Base-by-base conservation (phyloP, 2,888 invertebrate species). In the Drosophila testacea region DNA sequence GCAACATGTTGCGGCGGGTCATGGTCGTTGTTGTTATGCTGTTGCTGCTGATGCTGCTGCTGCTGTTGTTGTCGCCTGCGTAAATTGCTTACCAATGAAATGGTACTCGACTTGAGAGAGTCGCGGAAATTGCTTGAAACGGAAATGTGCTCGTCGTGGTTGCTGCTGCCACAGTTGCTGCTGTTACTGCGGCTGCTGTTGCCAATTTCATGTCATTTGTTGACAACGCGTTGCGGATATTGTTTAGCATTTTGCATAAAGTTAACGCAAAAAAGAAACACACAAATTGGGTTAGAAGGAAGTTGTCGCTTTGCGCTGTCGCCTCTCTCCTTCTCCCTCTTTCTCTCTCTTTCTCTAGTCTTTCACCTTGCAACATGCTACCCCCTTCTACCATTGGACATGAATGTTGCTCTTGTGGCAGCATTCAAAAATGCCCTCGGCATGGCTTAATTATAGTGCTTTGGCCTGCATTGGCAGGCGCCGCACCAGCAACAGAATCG, bases 371-470 rank as follows among this genome's bases (percentile, higher is more conserved):
- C 32, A 6, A 32, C 0, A 6, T 28, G 4, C n/a, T 22, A 3
- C 34, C 13, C 42, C 1, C 22, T 22, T 9, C 22, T 22, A 22
- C 22, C 22, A 22, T 16, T 38, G 47, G 41, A 10, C 51, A 34
- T 9, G 61, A 62, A 41, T 46, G 66, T 51, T 60, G 70, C 67
- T 77, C 63, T 65, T 62, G 69, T 77, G 69, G 71, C 69, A 67
- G 64, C 77, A 81, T 77, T 84, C 78, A 65, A 63, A 51, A 77
- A 78, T 90, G 83, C 90, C 91, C 90, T 89, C 83, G 82, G 91
- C 84, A 87, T 82, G 84, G 87, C 91, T 91, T 92, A 91, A 92
- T 92, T 92, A 91, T 90, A 91, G 91, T 91, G 90, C 88, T 91
- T 89, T 79, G 71, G 74, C 85, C 88, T 79, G 83, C 85, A 78